Conservation (phyloP, 2,888 invertebrate species). For the Caenorhabditis virilis region DNA sequence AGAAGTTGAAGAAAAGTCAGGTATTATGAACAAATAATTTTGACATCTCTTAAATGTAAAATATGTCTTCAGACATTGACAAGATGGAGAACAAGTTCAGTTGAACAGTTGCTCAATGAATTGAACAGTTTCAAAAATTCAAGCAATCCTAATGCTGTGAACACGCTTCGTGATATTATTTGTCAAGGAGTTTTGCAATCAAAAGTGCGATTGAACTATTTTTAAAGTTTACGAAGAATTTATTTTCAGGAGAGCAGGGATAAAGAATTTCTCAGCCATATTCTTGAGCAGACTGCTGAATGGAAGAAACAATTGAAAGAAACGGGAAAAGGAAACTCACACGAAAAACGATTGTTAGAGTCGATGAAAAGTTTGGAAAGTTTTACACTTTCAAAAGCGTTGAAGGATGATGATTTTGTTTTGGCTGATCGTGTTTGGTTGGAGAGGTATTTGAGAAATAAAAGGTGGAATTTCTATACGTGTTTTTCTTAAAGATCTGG, state of each 20-base stretch:
- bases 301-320: slow-evolving; percentile 17
- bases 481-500: slow-evolving; percentile 4
- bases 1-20: slow-evolving; percentile 22
- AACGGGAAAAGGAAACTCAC: not conserved
- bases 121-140: slow-evolving; percentile 4
- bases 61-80: slow-evolving; percentile 18
- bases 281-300: slow-evolving; percentile 17
- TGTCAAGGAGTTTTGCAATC: slow-evolving; percentile 10
- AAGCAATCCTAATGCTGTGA: slow-evolving; percentile 2
- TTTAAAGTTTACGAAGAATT: no score
- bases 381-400: slow-evolving; percentile 13
- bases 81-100: slow-evolving; percentile 13
- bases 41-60: not conserved
- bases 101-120: slow-evolving; percentile 17
- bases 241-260: no score
- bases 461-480: not conserved
- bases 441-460: slow-evolving; percentile 7
- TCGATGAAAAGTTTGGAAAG: slow-evolving; percentile 1
- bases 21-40: not conserved
- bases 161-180: slow-evolving; percentile 14
- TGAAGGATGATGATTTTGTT: slow-evolving; percentile 15
- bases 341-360: not conserved
- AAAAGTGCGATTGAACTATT: no score
- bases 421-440: slow-evolving; percentile 37
- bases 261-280: slow-evolving; percentile 9